Conservation (phyloP, 2,888 invertebrate genomes). For the Terebella lapidaria region DNA sequence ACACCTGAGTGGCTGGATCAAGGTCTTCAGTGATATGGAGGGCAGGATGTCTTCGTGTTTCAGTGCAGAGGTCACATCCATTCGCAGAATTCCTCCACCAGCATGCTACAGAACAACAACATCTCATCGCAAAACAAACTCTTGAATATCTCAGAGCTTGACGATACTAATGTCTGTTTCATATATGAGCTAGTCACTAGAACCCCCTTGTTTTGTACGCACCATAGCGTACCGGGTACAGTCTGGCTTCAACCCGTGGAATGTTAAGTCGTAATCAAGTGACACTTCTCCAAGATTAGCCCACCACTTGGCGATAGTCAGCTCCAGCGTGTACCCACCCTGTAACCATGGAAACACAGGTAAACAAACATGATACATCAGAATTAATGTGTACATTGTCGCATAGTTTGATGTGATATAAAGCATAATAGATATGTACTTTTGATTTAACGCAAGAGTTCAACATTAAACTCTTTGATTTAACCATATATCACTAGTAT, state of each 20-base stretch:
- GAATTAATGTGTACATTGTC: too few species aligned
- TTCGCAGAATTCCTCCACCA: conserved; percentile 68
- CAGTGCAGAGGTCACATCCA: conserved; percentile 66
- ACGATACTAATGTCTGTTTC: too few species aligned
- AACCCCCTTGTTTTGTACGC: conserved; percentile 16
- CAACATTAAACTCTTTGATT: too few species aligned
- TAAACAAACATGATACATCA: too few species aligned
- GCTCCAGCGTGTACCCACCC: conserved; percentile 65
- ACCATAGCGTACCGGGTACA: conserved; percentile 62
- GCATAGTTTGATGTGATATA: too few species aligned
- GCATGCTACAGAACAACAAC: conserved; percentile 57
- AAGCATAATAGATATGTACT: too few species aligned
- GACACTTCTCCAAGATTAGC: conserved; percentile 73
- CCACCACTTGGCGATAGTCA: conserved; percentile 93
- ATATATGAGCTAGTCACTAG: not conserved
- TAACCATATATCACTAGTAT: too few species aligned
- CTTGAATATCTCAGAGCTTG: not conserved
- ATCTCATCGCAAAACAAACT: not conserved
- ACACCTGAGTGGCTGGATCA: conserved; percentile 57
- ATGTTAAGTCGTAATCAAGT: conserved; percentile 61
- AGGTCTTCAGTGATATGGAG: conserved; percentile 60
- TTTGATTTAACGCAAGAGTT: too few species aligned
- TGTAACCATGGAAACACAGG: too few species aligned
- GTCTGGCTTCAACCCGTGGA: conserved; percentile 75
- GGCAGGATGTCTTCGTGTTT: conserved; percentile 78